Conservation (phyloP, 2,797 vertebrate species). For the Sebastes miniatus region DNA sequence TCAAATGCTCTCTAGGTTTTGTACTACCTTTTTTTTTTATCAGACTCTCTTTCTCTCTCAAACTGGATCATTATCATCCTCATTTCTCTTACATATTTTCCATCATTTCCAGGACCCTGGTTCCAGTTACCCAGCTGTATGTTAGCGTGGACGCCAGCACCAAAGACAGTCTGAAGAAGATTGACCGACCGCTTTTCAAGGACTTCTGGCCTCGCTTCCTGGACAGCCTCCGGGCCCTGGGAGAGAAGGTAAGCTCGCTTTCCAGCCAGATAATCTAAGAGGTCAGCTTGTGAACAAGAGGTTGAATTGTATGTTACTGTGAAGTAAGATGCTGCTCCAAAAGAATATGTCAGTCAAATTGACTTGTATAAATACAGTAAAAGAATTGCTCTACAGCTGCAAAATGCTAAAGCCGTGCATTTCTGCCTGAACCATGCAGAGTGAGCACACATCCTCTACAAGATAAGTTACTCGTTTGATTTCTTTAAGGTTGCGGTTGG, state of each 20-base stretch:
- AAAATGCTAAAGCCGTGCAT: too few relatives aligned
- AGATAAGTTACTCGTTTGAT: too few relatives aligned
- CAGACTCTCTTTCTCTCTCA: neutral
- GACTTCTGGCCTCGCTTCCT: constrained; percentile 97
- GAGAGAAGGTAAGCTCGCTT: constrained; percentile 88
- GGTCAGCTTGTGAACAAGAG: neutral
- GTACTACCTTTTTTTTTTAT: neutral
- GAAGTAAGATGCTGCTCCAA: neutral
- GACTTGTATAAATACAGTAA: too few relatives aligned
- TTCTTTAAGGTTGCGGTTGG: too few relatives aligned
- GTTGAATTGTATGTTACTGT: neutral
- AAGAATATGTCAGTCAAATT: neutral
- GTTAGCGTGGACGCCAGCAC: constrained; percentile 97
- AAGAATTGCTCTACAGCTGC: too few relatives aligned
- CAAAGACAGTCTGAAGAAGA: constrained; percentile 92
- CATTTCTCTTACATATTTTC: neutral
- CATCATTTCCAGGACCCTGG: constrained; percentile 83
- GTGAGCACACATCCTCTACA: too few relatives aligned
- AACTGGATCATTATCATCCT: neutral
- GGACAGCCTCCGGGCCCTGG: constrained; percentile 90
- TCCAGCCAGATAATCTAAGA: neutral
- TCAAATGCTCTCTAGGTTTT: neutral
- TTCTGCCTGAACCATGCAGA: too few relatives aligned
- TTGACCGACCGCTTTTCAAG: constrained; percentile 95
- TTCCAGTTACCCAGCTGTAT: constrained; percentile 94